phyloP scores from a whole-genome alignment of 2,797 vertebrate species.

The Emydoidea blandingii region DNA sequence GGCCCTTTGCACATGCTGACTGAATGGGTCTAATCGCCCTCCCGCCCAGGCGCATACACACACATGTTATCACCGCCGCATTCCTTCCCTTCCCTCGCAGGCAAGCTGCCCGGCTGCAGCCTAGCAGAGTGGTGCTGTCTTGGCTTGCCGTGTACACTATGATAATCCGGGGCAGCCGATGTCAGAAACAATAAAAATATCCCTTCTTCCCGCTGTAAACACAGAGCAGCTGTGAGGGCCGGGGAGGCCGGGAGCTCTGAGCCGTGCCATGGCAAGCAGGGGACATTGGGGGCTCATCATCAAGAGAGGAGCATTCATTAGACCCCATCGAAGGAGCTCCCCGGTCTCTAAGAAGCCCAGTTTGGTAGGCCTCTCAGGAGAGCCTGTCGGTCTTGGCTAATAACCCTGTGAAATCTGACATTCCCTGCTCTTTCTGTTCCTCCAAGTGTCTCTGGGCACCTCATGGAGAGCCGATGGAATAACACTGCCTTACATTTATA shows the following conservation, averaged over 20 bases:
- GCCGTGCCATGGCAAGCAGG: background rate
- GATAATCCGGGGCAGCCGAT: slow-evolving; percentile 62
- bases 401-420: background rate
- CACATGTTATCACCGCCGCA: background rate
- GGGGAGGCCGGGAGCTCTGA: background rate
- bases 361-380: background rate
- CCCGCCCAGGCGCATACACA: rapidly evolving
- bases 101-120: slow-evolving; percentile 72
- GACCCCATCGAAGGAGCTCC: background rate
- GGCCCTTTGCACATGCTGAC: background rate
- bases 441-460: background rate
- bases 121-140: slow-evolving; percentile 70
- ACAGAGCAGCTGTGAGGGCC: background rate
- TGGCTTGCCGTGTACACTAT: slow-evolving; percentile 39
- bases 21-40: background rate
- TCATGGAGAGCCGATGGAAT: background rate
- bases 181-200: slow-evolving; percentile 74
- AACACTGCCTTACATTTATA: background rate
- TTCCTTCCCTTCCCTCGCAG: background rate
- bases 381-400: background rate
- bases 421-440: background rate
- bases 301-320: background rate
- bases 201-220: background rate
- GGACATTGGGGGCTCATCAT: background rate
- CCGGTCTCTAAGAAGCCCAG: background rate